These are phyloP conservation scores for Apogon hyalosoma DNA, from an alignment of 2,797 vertebrate genomes.

Conservation along the genomic window DNA sequence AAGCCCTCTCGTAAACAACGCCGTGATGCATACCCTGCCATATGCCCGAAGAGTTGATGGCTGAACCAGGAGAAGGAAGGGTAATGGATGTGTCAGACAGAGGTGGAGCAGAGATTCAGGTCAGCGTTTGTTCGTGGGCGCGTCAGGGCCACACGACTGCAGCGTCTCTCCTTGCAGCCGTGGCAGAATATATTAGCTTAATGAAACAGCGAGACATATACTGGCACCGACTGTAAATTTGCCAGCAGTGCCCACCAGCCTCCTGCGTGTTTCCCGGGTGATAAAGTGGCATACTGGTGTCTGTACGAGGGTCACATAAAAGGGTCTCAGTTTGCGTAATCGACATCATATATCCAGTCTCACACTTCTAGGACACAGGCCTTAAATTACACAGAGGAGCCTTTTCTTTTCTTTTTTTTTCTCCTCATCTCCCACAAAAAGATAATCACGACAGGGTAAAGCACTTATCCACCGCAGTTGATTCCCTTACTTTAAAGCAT, in stretches of 20 bases:
- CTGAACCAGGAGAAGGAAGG: slow-evolving; percentile 33
- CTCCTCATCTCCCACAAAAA: slow-evolving; percentile 21
- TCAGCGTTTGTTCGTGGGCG: slow-evolving; percentile 63
- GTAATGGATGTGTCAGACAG: slow-evolving; percentile 58
- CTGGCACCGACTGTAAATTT: slow-evolving; percentile 69
- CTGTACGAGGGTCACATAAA: slow-evolving; percentile 74
- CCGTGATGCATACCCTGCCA: slow-evolving; percentile 38
- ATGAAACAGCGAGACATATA: slow-evolving; percentile 73
- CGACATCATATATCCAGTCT: slow-evolving; percentile 74
- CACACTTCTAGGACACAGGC: slow-evolving; percentile 61
- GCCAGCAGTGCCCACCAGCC: slow-evolving; percentile 50
- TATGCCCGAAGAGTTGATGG: slow-evolving; percentile 44
- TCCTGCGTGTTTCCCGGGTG: slow-evolving; percentile 46
- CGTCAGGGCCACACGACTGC: slow-evolving; percentile 52
- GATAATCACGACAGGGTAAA: slow-evolving; percentile 57
- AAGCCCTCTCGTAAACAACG: slow-evolving; percentile 43
- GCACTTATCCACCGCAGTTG: slow-evolving; percentile 50
- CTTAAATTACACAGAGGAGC: slow-evolving; percentile 65
- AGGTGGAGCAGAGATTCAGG: slow-evolving; percentile 70
- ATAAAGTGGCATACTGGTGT: slow-evolving; percentile 68
- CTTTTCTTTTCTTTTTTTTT: slow-evolving; percentile 23
- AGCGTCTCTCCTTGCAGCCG: slow-evolving; percentile 48
- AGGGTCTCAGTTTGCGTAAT: slow-evolving; percentile 77
- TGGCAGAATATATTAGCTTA: slow-evolving; percentile 82
- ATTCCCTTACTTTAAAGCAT: slow-evolving; percentile 50